Evolutionary conservation across 2,797 vertebrate genomes (phyloP).

Genomic region (Sciurus carolinensis): DNA sequence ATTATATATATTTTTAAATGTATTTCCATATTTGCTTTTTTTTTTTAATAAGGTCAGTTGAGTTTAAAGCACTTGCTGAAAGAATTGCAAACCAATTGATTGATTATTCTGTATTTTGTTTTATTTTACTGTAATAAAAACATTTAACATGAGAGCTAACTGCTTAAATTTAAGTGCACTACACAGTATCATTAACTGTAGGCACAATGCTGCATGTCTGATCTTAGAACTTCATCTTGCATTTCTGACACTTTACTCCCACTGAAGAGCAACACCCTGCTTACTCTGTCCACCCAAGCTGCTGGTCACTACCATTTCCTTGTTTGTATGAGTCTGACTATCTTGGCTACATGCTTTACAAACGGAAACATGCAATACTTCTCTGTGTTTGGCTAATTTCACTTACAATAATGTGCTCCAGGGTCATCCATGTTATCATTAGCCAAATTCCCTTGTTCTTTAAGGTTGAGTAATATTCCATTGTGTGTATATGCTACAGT

Average conservation of each 20-base stretch:
- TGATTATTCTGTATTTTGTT: neutral
- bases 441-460: no score
- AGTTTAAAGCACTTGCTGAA: neutral
- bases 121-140: neutral
- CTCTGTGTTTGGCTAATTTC: neutral
- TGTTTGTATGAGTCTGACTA: neutral
- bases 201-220: neutral
- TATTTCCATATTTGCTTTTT: neutral
- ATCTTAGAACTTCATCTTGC: neutral
- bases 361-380: neutral
- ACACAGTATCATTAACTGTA: neutral
- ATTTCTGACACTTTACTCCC: neutral
- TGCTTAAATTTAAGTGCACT: neutral
- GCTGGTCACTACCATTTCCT: neutral
- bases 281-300: rapidly evolving
- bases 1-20: neutral
- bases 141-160: neutral
- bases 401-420: neutral
- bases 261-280: no score
- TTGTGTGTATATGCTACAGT: neutral
- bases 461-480: neutral
- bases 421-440: neutral
- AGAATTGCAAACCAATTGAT: neutral
- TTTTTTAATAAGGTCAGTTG: slow-evolving; percentile 2
- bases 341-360: neutral